phyloP scores from a whole-genome alignment of 2,113 vertebrate genomes.

The Narcine bancroftii region DNA sequence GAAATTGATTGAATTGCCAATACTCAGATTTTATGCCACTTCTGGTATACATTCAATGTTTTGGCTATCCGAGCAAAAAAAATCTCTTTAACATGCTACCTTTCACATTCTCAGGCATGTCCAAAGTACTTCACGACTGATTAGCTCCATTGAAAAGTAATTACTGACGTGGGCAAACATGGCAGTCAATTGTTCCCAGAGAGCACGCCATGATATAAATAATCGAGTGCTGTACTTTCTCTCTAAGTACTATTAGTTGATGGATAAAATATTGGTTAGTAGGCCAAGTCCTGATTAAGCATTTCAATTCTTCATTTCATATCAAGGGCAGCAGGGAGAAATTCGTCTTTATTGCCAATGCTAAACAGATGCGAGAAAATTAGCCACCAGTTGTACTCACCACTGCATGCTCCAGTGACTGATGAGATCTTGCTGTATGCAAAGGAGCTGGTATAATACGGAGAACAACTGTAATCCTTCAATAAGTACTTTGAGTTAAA shows the following conservation, averaged over 20 bases:
- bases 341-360: too few species aligned
- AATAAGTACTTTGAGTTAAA: too few species aligned
- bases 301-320: background rate
- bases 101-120: background rate
- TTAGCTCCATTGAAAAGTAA: background rate
- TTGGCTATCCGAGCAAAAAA: background rate
- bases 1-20: background rate
- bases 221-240: background rate
- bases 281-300: background rate
- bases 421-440: too few species aligned
- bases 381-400: too few species aligned
- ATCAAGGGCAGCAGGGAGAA: too few species aligned
- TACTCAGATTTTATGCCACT: background rate
- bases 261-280: background rate
- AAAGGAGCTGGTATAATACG: too few species aligned
- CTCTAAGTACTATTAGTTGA: background rate
- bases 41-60: background rate
- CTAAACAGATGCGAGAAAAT: too few species aligned
- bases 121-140: background rate
- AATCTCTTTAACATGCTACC: background rate
- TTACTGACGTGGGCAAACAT: background rate
- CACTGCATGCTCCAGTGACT: too few species aligned
- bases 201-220: background rate
- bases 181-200: background rate
- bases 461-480: too few species aligned